Conservation (phyloP, 2,888 invertebrate species). For the Chromoteleia sp. region DNA sequence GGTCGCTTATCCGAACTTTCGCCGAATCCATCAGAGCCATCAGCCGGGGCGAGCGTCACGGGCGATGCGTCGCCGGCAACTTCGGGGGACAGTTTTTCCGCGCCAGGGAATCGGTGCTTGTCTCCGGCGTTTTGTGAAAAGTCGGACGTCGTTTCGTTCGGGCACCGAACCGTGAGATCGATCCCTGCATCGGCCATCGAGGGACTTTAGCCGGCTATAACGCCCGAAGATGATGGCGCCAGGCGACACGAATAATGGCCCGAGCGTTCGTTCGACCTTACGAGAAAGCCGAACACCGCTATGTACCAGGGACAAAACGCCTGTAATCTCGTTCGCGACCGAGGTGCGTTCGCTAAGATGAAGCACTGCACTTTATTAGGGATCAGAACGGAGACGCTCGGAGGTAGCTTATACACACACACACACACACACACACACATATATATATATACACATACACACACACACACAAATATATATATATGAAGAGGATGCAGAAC, state of each 20-base stretch:
- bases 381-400: constrained; percentile 26
- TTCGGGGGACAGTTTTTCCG: constrained; percentile 33
- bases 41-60: not conserved
- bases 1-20: constrained; percentile 10
- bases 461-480: too few relatives aligned
- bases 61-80: constrained; percentile 12
- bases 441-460: too few relatives aligned
- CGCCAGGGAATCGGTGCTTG: constrained; percentile 21
- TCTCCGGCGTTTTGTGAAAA: constrained; percentile 21
- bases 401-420: constrained; percentile 33
- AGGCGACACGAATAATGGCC: constrained; percentile 34
- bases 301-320: constrained; percentile 40
- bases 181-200: constrained; percentile 35
- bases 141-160: constrained; percentile 37
- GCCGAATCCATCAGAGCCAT: constrained; percentile 12
- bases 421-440: too few relatives aligned
- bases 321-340: constrained; percentile 39
- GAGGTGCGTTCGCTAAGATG: constrained; percentile 40
- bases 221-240: constrained; percentile 18
- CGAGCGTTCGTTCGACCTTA: constrained; percentile 26
- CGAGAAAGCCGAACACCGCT: constrained; percentile 8
- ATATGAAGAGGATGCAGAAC: constrained; percentile 36
- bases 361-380: constrained; percentile 49
- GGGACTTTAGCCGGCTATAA: constrained; percentile 32
- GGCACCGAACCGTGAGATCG: constrained; percentile 38